phyloP scores from a whole-genome alignment of 2,113 vertebrate genomes.

The Pollimyrus isidori region DNA sequence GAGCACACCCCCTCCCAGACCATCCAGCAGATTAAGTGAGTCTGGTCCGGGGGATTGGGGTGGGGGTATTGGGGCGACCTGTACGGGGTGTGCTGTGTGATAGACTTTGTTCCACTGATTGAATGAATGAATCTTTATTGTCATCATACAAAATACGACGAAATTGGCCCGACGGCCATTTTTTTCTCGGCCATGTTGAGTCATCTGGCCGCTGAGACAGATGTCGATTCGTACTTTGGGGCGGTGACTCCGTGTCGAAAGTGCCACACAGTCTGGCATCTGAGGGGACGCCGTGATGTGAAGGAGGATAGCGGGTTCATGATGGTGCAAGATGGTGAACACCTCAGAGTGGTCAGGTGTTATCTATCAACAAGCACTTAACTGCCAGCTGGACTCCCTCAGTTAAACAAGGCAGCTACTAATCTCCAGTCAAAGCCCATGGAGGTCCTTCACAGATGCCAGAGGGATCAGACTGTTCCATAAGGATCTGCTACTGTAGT shows the following conservation, averaged over 20 bases:
- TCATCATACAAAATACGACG: no score
- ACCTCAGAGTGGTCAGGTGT: background rate
- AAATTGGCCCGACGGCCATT: background rate
- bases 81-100: background rate
- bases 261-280: background rate
- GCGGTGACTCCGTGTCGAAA: background rate
- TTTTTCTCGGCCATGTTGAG: background rate
- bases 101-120: background rate
- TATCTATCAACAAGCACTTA: background rate
- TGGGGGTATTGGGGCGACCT: background rate
- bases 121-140: no score
- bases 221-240: background rate
- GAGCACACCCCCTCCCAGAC: slow-evolving; percentile 63
- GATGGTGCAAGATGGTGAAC: background rate
- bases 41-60: background rate
- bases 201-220: background rate
- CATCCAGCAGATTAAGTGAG: slow-evolving; percentile 77
- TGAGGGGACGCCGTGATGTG: background rate
- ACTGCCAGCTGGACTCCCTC: background rate
- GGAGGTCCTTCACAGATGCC: background rate
- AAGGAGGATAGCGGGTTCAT: background rate
- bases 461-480: background rate
- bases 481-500: background rate
- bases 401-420: background rate
- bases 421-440: background rate